A percentile compares a stretch with the other conserved stretches of the same genome.
Conservation (phyloP, 2,888 invertebrate species). For the Coenonympha arcania region DNA sequence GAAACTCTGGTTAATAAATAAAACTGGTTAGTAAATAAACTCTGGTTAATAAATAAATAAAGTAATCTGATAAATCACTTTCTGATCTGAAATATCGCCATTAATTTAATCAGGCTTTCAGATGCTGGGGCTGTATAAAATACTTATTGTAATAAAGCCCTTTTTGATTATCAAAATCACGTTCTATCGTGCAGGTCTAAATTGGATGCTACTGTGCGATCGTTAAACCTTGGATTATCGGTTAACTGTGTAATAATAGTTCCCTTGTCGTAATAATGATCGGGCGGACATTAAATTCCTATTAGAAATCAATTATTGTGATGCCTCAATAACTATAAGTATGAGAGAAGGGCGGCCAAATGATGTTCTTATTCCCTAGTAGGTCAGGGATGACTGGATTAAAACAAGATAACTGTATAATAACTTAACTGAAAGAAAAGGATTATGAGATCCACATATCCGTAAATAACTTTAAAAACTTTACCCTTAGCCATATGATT, state of each 20-base stretch:
- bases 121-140: no score
- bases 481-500: no score
- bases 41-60: no score
- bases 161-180: conserved; percentile 16
- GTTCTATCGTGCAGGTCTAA: conserved; percentile 17
- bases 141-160: conserved; percentile 7
- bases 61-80: no score
- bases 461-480: no score
- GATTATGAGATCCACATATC: no score
- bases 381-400: neutral
- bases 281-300: conserved; percentile 3
- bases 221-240: conserved; percentile 6
- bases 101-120: no score
- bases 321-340: neutral
- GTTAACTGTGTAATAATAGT: neutral
- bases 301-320: conserved; percentile 1
- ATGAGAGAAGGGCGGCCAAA: neutral
- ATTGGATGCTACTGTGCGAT: conserved; percentile 1
- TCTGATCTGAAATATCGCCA: no score
- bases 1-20: no score
- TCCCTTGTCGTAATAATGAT: neutral
- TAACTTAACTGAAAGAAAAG: no score
- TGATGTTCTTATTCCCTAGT: neutral
- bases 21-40: no score
- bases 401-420: no score